Conservation (phyloP, 2,113 vertebrate species). For the Pardalotus punctatus region DNA sequence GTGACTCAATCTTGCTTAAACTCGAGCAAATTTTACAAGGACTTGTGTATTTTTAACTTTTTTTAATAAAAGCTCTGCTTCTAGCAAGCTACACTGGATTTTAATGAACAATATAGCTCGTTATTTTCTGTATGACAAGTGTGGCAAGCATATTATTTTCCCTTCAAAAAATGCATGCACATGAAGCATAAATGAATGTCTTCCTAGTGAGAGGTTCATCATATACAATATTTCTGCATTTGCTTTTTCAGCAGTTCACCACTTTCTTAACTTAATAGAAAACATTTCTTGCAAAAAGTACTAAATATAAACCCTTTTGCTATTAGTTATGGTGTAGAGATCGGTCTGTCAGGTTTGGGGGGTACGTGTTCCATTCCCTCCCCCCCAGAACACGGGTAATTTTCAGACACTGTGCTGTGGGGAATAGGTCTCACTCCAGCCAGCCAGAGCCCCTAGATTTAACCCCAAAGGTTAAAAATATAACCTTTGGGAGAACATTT, state of each 20-base stretch:
- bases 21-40: neutral
- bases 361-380: neutral
- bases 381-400: neutral
- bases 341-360: neutral
- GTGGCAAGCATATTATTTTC: neutral
- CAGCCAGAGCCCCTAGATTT: accelerated
- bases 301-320: neutral
- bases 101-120: neutral
- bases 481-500: neutral
- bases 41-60: accelerated
- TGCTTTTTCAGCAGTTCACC: neutral
- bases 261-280: neutral
- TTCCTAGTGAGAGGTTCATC: neutral
- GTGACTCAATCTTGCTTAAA: neutral
- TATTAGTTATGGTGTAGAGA: neutral
- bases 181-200: neutral
- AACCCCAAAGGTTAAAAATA: neutral
- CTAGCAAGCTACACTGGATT: neutral
- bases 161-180: neutral
- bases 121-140: neutral
- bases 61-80: neutral
- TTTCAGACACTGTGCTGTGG: neutral
- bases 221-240: neutral
- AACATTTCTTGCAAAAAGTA: neutral
- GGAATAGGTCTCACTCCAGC: neutral